Percentiles rank a stretch among this genome's conserved stretches.
These are phyloP conservation scores for Onychostruthus taczanowskii DNA, from an alignment of 2,113 vertebrate genomes.

Conservation along the genomic window DNA sequence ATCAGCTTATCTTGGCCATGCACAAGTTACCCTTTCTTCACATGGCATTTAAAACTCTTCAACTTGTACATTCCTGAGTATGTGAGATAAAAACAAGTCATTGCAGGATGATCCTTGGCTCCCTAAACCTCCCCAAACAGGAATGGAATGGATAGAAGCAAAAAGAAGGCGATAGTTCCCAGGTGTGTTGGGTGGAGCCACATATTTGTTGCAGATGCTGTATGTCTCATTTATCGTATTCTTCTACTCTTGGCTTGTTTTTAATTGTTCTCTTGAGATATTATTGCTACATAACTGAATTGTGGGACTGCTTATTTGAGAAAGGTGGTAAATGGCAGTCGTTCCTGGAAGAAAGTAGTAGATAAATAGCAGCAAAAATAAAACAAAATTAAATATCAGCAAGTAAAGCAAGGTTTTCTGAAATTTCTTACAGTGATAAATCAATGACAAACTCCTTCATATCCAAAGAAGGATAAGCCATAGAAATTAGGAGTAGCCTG, in stretches of 20 bases:
- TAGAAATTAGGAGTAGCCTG: neutral
- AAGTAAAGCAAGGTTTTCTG: neutral
- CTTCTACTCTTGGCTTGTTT: neutral
- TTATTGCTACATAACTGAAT: neutral
- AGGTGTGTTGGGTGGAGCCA: neutral
- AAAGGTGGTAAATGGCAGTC: neutral
- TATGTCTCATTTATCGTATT: neutral
- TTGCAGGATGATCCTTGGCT: neutral
- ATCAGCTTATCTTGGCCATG: constrained; percentile 37
- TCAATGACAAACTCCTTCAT: neutral
- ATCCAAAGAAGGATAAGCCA: neutral
- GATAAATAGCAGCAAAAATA: neutral
- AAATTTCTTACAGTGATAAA: neutral
- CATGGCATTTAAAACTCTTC: neutral
- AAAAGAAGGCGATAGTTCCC: neutral
- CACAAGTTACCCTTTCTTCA: neutral
- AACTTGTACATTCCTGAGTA: constrained; percentile 19
- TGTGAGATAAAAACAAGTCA: constrained; percentile 9
- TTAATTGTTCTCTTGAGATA: neutral
- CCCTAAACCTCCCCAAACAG: neutral
- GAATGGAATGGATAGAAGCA: neutral
- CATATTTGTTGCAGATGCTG: neutral
- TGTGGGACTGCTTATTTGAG: neutral
- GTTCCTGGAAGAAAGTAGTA: neutral
- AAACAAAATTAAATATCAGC: neutral